Conservation (phyloP, 2,888 invertebrate species). For the Chrysolina americana region DNA sequence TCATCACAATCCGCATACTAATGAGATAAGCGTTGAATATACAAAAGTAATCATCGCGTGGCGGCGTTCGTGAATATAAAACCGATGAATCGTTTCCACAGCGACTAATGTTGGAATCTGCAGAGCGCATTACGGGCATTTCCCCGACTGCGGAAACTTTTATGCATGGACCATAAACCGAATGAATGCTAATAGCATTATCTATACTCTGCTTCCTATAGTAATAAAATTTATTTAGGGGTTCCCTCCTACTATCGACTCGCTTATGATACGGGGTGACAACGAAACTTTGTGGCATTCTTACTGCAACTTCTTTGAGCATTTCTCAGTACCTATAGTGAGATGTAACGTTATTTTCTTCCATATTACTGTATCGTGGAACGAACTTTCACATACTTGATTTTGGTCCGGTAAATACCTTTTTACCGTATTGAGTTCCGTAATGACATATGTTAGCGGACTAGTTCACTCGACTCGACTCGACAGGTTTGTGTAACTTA, state of each 20-base stretch:
- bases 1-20: slow-evolving; percentile 33
- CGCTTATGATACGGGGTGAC: slow-evolving; percentile 5
- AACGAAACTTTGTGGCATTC: background rate
- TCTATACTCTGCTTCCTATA: slow-evolving; percentile 69
- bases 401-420: no score
- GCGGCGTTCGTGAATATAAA: slow-evolving; percentile 45
- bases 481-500: no score
- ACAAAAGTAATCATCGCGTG: slow-evolving; percentile 26
- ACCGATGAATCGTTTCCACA: slow-evolving; percentile 58
- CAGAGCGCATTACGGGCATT: slow-evolving; percentile 62
- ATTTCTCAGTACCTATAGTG: no score
- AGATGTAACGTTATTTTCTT: no score
- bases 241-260: slow-evolving; percentile 25
- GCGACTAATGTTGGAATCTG: slow-evolving; percentile 43
- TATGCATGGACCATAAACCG: slow-evolving; percentile 76
- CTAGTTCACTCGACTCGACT: no score
- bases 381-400: no score
- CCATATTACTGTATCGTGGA: no score
- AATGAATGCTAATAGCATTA: slow-evolving; percentile 75
- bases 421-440: no score
- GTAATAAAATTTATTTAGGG: slow-evolving; percentile 61
- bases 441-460: no score
- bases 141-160: slow-evolving; percentile 70
- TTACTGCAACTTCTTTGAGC: no score
- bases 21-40: slow-evolving; percentile 18